Conservation (phyloP, 2,113 vertebrate genomes). For the Cathartes aura region DNA sequence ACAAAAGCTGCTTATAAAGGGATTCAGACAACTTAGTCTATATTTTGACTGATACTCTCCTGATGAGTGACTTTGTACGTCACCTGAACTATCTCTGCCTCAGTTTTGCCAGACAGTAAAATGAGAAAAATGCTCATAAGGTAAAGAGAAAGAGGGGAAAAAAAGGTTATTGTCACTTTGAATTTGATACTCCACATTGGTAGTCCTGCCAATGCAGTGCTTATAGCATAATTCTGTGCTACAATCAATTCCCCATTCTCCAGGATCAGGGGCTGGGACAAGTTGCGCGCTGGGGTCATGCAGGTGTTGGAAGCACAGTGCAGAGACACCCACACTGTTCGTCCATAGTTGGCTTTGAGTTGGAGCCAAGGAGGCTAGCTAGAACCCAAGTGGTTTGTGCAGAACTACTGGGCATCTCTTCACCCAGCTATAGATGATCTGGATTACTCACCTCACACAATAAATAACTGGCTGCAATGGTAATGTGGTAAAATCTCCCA, state of each 20-base stretch:
- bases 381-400: background rate
- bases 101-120: background rate
- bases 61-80: background rate
- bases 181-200: background rate
- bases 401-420: background rate
- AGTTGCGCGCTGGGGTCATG: background rate
- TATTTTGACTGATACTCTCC: background rate
- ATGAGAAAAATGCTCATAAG: background rate
- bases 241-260: background rate
- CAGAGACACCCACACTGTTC: background rate
- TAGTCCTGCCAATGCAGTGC: background rate
- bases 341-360: background rate
- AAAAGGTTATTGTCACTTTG: background rate
- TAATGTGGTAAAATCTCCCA: background rate
- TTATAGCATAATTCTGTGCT: background rate
- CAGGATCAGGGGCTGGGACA: background rate
- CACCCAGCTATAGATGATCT: background rate
- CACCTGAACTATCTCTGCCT: background rate
- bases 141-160: background rate
- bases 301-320: background rate
- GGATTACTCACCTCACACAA: background rate
- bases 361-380: background rate
- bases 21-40: background rate
- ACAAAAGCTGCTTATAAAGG: background rate
- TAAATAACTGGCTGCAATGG: background rate